These are phyloP conservation scores for Volucella inanis DNA, from an alignment of 2,888 invertebrate genomes.

Conservation along the genomic window DNA sequence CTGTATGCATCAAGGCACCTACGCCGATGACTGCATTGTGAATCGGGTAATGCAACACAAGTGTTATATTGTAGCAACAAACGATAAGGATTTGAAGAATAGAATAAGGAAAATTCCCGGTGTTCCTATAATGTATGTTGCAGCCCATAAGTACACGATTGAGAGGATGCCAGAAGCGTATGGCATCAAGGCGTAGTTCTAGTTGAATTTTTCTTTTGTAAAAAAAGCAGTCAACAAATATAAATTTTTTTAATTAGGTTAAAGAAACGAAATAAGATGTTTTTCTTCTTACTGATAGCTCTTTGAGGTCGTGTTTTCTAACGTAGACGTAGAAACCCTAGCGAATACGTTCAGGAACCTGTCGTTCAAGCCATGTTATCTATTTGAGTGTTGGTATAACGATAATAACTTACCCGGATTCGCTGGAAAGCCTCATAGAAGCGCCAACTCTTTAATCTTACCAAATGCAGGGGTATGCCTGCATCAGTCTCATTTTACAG, in stretches of 20 bases:
- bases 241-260: constrained; percentile 27
- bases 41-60: constrained; percentile 98
- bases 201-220: background rate
- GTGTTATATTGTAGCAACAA: constrained; percentile 99
- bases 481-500: too few species aligned
- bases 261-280: background rate
- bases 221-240: constrained; percentile 24
- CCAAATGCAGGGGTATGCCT: too few species aligned
- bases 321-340: too few species aligned
- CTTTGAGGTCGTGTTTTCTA: too few species aligned
- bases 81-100: constrained; percentile 97
- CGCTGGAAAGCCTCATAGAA: too few species aligned
- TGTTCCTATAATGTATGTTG: constrained; percentile 99
- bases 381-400: too few species aligned
- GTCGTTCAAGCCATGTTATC: too few species aligned
- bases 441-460: too few species aligned
- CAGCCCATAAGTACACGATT: constrained; percentile 95
- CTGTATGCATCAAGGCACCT: constrained; percentile 98
- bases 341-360: too few species aligned
- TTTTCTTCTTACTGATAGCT: too few species aligned
- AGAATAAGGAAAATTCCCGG: constrained; percentile 98
- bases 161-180: constrained; percentile 99
- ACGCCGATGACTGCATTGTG: constrained; percentile 99
- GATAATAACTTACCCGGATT: rapidly evolving
- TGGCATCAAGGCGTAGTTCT: constrained; percentile 87